Base-by-base conservation (phyloP, 2,113 vertebrate species). In the Lycaon pictus region DNA sequence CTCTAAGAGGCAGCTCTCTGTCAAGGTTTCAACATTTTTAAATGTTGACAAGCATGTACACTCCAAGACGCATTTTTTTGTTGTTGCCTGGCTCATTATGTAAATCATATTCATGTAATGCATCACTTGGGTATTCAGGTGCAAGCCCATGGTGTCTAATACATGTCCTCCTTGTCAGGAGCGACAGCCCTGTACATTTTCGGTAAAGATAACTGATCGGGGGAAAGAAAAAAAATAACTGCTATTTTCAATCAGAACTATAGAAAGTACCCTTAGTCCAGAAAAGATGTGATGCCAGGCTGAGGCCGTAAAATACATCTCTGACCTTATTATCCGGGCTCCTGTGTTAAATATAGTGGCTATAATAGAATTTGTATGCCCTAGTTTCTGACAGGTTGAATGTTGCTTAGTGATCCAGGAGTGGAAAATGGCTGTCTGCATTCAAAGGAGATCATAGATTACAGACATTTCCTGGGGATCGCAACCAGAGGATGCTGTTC, bases 21-120 rank as follows among this genome's bases (percentile, higher is more conserved):
- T 85, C 96, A 91, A 95, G 74, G 92, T 83, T 97, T 98, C 93
- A 90, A 51, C 89, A 72, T 97, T 98, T 96, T 93, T 69, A 95
- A 96, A 67, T 95, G 92, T 98, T 98, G 97, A 98, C 88, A 97
- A 98, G 95, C 80, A 62, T 89, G 74, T 72, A 72, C 84, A 60
- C 53, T 97, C 96, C 82, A 95, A 92, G 53, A 56, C 20, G 65
- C 43, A 74, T 87, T 98, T 98, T 96, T 98, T 43, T 43, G 43
- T 43, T 43, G 43, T 43, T 95, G 63, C 96, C 80, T 97, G 95
- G 55, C 77, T 98, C 71, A 67, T 98, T 98, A 96, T 97, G 97
- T 81, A 98, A 98, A 98, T 98, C 48, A 77, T 97, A 93, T 88
- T 92, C 96, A 89, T 97, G 51, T 11, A 96, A 95, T 97, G 93